Base-by-base conservation (phyloP, 2,888 invertebrate species). In the Conus canariensis region DNA sequence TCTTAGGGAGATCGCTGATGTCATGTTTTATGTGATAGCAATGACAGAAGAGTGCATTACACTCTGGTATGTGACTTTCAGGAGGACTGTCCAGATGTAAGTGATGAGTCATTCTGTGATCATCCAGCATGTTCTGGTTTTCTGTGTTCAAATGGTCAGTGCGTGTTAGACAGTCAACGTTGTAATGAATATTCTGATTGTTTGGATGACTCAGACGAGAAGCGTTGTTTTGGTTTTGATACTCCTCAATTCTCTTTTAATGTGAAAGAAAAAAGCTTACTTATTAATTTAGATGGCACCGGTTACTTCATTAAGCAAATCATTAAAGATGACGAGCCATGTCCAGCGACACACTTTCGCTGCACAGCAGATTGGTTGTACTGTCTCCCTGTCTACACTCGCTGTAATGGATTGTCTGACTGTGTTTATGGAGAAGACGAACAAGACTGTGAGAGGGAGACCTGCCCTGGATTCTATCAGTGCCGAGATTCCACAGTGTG, bases 61-160 rank as follows among this genome's bases (percentile, higher is more conserved):
- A 74, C 87, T 45, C 56, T 87, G 22, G 70, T 87, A 12, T 87
- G 87, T 70, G 70, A 87, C 58, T 70, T 70, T 25, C n/a, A 30
- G 2, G 6, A 70, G 9, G 56, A 87, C 87, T 87, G 87, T 22
- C n/a, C 56, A 19, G 87, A 87, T 19, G 14, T 3, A 9, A 30
- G 25, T 59, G 87, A 87, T 16, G 87, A 87, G 74, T 56, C 67
- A 10, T 87, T 87, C 74, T 87, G 87, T 70, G 22, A 60, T 4
- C 70, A 87, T 45, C 60, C 59, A 0, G 22, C 67, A 30, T 87
- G 87, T 30, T 8, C 45, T 5, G 67, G 30, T 5, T n/a, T n/a
- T 64, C 67, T n/a, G 56, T 87, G 87, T 45, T 22, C 7, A 0
- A 87, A 56, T 16, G 60, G n/a, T 22, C 87, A 87, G 87, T 87